Conservation (phyloP, 2,888 invertebrate species). For the Torymus aiolomorphi region DNA sequence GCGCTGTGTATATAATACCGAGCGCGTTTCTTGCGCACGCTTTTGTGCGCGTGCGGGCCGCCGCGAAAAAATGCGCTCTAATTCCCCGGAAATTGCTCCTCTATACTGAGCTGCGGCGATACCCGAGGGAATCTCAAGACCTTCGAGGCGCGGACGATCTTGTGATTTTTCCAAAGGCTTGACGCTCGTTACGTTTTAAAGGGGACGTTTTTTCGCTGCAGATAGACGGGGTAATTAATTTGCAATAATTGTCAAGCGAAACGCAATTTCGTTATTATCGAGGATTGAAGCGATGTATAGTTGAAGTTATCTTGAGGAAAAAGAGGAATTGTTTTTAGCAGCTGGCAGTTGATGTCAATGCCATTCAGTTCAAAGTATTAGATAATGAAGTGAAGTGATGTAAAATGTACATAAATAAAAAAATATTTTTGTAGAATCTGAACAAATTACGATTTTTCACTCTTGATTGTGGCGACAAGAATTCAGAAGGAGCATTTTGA, state of each 20-base stretch:
- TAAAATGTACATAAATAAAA: too few relatives aligned
- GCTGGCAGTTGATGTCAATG: too few relatives aligned
- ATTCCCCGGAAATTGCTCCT: conserved; percentile 55
- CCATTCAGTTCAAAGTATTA: too few relatives aligned
- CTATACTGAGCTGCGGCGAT: neutral
- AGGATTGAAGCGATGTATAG: neutral
- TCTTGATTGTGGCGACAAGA: too few relatives aligned
- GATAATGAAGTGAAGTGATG: too few relatives aligned
- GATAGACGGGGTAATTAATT: conserved; percentile 36
- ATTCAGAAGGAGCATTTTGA: too few relatives aligned
- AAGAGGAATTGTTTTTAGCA: neutral
- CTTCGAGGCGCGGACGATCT: conserved; percentile 5
- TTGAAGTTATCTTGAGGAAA: neutral
- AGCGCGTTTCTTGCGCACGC: neutral
- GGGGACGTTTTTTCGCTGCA: conserved; percentile 1
- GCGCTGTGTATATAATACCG: neutral
- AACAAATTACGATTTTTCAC: too few relatives aligned
- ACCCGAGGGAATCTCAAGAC: conserved; percentile 38
- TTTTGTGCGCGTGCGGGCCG: conserved; percentile 8
- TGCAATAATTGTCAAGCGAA: conserved; percentile 41
- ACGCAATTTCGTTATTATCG: neutral
- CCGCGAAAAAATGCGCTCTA: conserved; percentile 50
- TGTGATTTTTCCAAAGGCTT: conserved; percentile 32
- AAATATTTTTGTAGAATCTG: too few relatives aligned
- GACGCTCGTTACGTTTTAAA: neutral